These are phyloP conservation scores for Corvus hawaiiensis DNA, from an alignment of 2,113 vertebrate species.

Conservation along the genomic window DNA sequence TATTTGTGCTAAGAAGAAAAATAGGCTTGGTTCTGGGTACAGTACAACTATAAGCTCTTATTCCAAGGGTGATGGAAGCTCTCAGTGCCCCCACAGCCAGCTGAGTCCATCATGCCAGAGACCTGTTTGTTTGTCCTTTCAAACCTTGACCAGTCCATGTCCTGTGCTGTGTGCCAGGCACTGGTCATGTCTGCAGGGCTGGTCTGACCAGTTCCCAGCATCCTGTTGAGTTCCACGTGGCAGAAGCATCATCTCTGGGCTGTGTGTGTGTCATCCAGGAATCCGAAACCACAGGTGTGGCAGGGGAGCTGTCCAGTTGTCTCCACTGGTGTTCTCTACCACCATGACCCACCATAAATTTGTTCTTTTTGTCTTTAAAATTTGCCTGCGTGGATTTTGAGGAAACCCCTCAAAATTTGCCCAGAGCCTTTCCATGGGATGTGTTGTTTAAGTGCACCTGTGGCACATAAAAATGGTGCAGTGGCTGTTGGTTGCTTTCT, in stretches of 20 bases:
- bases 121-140: not conserved
- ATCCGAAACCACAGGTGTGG: not conserved
- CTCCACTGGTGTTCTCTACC: not conserved
- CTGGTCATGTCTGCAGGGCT: not conserved
- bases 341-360: not conserved
- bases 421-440: not conserved
- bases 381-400: not conserved
- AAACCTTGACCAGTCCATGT: rapidly evolving
- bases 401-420: not conserved
- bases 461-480: not conserved
- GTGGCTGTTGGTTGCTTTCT: not conserved
- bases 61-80: not conserved
- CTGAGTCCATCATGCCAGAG: not conserved
- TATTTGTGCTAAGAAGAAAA: not conserved
- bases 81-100: not conserved
- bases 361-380: not conserved
- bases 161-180: not conserved
- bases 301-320: not conserved
- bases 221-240: not conserved
- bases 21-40: not conserved
- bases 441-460: not conserved
- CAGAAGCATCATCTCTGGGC: not conserved
- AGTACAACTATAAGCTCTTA: not conserved
- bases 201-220: slow-evolving; percentile 20
- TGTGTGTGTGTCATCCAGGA: not conserved